Base-by-base conservation (phyloP, 2,888 invertebrate genomes). In the Physocephala rufipes region DNA sequence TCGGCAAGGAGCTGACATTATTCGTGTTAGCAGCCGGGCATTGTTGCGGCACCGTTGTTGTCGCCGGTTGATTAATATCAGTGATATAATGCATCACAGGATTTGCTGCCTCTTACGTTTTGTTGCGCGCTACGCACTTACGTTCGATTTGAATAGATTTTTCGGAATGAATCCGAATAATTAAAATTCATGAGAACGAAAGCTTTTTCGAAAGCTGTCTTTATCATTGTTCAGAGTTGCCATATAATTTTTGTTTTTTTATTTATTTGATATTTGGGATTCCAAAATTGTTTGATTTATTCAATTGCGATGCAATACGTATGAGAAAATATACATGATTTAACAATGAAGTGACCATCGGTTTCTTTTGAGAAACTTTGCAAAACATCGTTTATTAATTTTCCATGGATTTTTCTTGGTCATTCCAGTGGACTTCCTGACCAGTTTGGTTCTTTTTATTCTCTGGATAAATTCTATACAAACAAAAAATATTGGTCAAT, bases 81-180 rank as follows among this genome's bases (percentile, higher is more conserved):
- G 73, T 67, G 67, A 36, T 36, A 9, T 71, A 62, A 26, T 74
- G 74, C 74, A 74, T 74, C 7, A n/a, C n/a, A n/a, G n/a, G n/a
- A n/a, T n/a, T n/a, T n/a, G n/a, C n/a, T n/a, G n/a, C n/a, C n/a
- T n/a, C n/a, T n/a, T n/a, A n/a, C n/a, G 58, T 58, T 24, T 19
- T 21, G 55, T 36, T 24, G 49, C 26, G 43, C 49, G 16, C 7
- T 1, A 63, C 51, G 30, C 36, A 55, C 28, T 7, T 7, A 24
- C 24, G 47, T 47, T 49, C 67, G 30, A 45, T n/a, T 2, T 30
- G 67, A 62, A 51, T 9, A 30, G 28, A 9, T 62, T 49, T 62
- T 28, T 43, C 49, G 49, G 68, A 68, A 61, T 68, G 51, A 61
- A 28, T 24, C 24, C 26, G 5, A 59, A 59, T 4, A 36, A 4